Evolutionary conservation across 1,140 invertebrate genomes (phyloP).

Genomic region (Drosophila ogumai): DNA sequence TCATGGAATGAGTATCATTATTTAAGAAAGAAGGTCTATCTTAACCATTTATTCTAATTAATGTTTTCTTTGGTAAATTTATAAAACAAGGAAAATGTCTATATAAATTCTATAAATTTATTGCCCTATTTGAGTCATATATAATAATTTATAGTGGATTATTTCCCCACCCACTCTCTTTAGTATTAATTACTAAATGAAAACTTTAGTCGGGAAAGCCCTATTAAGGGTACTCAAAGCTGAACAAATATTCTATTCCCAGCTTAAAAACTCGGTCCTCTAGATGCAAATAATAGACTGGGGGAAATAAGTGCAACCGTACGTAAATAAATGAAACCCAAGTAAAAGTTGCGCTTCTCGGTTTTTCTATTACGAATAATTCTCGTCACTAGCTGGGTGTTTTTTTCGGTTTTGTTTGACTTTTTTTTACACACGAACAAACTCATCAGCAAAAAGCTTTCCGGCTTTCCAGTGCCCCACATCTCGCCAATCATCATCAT

Average conservation of each 20-base stretch:
- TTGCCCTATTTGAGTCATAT: background rate
- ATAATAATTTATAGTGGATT: background rate
- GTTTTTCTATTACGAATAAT: conserved; percentile 19
- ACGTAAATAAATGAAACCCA: conserved; percentile 43
- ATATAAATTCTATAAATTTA: background rate
- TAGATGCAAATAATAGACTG: conserved; percentile 1
- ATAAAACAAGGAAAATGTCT: background rate
- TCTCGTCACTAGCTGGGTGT: conserved; percentile 17
- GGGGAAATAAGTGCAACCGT: conserved; percentile 24
- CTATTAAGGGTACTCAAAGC: background rate
- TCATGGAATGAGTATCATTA: conserved; percentile 24
- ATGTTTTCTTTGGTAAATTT: background rate
- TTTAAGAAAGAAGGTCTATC: background rate
- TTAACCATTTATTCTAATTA: background rate
- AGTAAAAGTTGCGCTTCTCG: conserved; percentile 8
- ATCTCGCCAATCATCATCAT: background rate
- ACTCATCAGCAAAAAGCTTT: conserved; percentile 60
- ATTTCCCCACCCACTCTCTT: background rate
- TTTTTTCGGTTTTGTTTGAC: conserved; percentile 19
- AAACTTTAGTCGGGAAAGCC: background rate
- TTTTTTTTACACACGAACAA: conserved; percentile 26
- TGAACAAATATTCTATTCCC: conserved; percentile 1
- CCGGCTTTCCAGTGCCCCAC: conserved; percentile 35
- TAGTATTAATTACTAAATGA: background rate
- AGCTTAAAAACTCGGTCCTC: background rate